Base-by-base conservation (phyloP, 2,888 invertebrate species). In the Catonia carolina region DNA sequence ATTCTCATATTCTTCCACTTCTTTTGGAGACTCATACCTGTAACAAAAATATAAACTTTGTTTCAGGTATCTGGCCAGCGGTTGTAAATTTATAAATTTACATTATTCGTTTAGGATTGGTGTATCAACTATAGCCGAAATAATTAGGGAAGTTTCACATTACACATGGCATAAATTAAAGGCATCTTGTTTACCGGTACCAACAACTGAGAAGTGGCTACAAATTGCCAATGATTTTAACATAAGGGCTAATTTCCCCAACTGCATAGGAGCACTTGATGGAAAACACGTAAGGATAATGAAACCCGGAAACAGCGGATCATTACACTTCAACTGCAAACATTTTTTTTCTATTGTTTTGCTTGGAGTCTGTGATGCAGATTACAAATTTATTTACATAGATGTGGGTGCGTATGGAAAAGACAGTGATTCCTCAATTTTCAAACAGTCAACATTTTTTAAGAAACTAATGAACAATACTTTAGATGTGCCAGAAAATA, bases 271-370 rank as follows among this genome's bases (percentile, higher is more conserved):
- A 18, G 50, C 54, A 15, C 42, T 58, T 4, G 58, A 54, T 41
- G 50, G 58, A 12, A 50, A 58, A 20, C 51, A 58, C n/a, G 42
- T 58, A 2, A 31, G 42, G 31, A 55, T 55, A 23, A 42, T 58
- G 31, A 53, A 58, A 39, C 58, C 54, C 1, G 10, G 17, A 15
- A 35, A 18, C 6, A 49, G 33, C n/a, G 50, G 55, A n/a, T 58
- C 50, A 1, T 35, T 58, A 49, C 54, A 50, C 33, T 22, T 23
- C 35, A 58, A 58, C 39, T 58, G 54, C 36, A 55, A 54, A 50
- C 39, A 53, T 12, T 50, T 53, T 50, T 57, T 41, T 20, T 55
- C 45, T 20, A 33, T 54, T 39, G 35, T 49, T 53, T 41, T 59
- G 4, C 51, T 59, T 48, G 53, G 48, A 31, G 35, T 59, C 10